Evolutionary conservation across 1,140 invertebrate species (phyloP).

Genomic region (Drosophila sp.): DNA sequence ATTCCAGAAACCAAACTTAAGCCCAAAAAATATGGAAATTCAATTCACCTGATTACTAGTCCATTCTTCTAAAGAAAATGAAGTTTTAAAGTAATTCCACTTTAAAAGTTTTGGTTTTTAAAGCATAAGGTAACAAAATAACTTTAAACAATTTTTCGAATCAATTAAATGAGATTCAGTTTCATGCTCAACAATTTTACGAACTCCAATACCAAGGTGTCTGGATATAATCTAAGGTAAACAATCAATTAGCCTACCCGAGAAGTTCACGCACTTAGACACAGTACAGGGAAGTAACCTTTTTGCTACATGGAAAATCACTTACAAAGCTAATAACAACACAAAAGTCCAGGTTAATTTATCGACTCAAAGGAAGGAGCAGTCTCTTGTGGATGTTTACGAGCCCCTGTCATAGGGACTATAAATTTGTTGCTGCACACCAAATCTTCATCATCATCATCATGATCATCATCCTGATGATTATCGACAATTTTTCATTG

Average conservation of each 20-base stretch:
- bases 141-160: too few species aligned
- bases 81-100: too few species aligned
- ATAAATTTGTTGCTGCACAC: constrained; percentile 65
- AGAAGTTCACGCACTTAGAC: neutral
- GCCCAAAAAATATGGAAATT: neutral
- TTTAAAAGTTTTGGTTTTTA: too few species aligned
- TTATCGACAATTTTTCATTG: constrained; percentile 54
- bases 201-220: neutral
- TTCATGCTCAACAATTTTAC: too few species aligned
- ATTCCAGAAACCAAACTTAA: too few species aligned
- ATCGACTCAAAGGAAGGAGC: constrained; percentile 49
- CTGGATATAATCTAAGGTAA: neutral
- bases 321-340: constrained; percentile 48
- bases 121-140: neutral
- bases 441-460: constrained; percentile 61
- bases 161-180: neutral
- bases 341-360: constrained; percentile 56
- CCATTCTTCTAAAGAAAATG: too few species aligned
- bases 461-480: constrained; percentile 6
- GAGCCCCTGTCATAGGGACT: constrained; percentile 43
- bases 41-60: too few species aligned
- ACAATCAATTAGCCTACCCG: constrained; percentile 4
- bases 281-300: neutral
- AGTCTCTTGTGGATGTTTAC: constrained; percentile 48
- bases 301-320: constrained; percentile 62